Base-by-base conservation (phyloP, 2,113 vertebrate species). In the Salvator merianae region DNA sequence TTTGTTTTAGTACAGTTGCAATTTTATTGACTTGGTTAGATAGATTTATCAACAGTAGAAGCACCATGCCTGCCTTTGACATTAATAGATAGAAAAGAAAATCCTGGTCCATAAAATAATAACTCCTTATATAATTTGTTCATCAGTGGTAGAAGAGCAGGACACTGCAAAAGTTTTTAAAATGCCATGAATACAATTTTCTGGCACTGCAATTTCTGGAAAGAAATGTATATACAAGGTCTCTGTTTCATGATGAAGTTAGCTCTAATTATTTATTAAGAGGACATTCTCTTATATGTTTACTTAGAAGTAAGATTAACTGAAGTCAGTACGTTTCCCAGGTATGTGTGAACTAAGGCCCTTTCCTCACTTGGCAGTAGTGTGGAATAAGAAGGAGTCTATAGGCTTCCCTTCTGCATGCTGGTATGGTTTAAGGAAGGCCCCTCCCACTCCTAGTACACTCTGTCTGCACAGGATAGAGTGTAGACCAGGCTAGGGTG, bases 81-180 rank as follows among this genome's bases (percentile, higher is more conserved):
- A 7, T 47, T 47, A 47, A 5, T 47, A 47, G 10, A 47, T 47
- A 9, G 43, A 9, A 2, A 9, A 47, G 43, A 47, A 9, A 9
- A 47, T 47, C 30, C 14, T 75, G 43, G 65, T 79, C 14, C 59
- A 65, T 20, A 79, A 30, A 43, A 63, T 7, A 38, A 24, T 16
- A 30, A 30, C 38, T 36, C 34, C 9, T 78, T 78, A 7, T 63
- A 63, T 14, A 38, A 32, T 79, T 65, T 30, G 26, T n/a, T 14
- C 7, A 63, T 79, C 5, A 20, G 7, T 36, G 88, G 86, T 79
- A 89, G 70, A 94, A 81, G 87, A 84, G 86, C 30, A 14, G 86
- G 88, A 84, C 0, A 0, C n/a, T 83, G 24, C 14, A 89, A 87
- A 89, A 90, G 86, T 90, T 92, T 32, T 69, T 88, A 87, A 79